Evolutionary conservation across 2,888 invertebrate genomes (phyloP).

Genomic region (Podotricha telesiphe): DNA sequence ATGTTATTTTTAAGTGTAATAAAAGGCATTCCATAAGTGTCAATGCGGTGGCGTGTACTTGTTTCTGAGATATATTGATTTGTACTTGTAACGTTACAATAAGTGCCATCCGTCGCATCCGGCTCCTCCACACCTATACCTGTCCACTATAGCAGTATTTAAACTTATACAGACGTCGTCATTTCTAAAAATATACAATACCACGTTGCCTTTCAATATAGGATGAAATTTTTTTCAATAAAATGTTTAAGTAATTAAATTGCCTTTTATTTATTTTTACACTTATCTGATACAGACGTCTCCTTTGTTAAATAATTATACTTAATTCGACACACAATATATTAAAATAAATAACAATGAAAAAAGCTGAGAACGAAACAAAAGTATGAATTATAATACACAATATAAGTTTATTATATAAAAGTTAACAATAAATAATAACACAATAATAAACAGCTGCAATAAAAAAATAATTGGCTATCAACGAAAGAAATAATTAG

Average conservation of each 20-base stretch:
- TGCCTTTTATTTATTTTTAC: constrained; percentile 44
- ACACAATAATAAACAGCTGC: too few relatives aligned
- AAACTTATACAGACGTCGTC: constrained; percentile 62
- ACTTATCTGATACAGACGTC: too few relatives aligned
- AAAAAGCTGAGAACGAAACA: too few relatives aligned
- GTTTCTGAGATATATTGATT: constrained; percentile 58
- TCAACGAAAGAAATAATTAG: too few relatives aligned
- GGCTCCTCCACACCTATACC: constrained; percentile 35
- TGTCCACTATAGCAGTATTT: constrained; percentile 49
- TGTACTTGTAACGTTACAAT: constrained; percentile 62
- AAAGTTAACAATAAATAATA: too few relatives aligned
- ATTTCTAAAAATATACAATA: constrained; percentile 77
- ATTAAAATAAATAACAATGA: too few relatives aligned
- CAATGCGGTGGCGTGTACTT: constrained; percentile 74
- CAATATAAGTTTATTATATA: too few relatives aligned
- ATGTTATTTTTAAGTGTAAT: constrained; percentile 74
- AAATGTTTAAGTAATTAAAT: constrained; percentile 76
- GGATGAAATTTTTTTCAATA: constrained; percentile 82
- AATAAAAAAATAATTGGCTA: too few relatives aligned
- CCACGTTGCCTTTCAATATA: constrained; percentile 84
- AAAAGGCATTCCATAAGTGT: constrained; percentile 79
- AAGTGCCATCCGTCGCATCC: constrained; percentile 71
- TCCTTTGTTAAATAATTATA: neutral
- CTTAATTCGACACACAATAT: too few relatives aligned
- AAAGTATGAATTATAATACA: too few relatives aligned